These are phyloP conservation scores for Pollenia angustigena DNA, from an alignment of 2,888 invertebrate genomes.

Conservation along the genomic window DNA sequence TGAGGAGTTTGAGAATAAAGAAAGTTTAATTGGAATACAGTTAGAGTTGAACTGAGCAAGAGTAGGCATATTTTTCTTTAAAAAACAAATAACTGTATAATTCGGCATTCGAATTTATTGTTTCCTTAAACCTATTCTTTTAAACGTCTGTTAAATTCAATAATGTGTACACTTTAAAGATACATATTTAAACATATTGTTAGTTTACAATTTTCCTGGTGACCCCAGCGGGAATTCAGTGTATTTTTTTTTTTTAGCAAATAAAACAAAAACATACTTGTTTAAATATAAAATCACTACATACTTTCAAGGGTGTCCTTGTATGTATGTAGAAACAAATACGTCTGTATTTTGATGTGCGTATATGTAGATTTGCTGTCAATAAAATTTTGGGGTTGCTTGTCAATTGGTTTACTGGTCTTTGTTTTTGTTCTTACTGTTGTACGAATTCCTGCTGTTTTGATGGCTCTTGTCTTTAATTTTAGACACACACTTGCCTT, in stretches of 20 bases:
- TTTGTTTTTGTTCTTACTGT: slow-evolving; percentile 39
- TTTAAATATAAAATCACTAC: slow-evolving; percentile 41
- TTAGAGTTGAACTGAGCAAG: too few species aligned
- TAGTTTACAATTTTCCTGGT: slow-evolving; percentile 73
- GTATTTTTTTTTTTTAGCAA: slow-evolving; percentile 68
- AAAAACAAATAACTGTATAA: too few species aligned
- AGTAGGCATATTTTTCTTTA: too few species aligned
- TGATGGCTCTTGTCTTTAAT: slow-evolving; percentile 80
- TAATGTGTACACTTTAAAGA: slow-evolving; percentile 17
- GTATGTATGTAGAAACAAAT: not conserved
- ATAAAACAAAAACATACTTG: slow-evolving; percentile 52
- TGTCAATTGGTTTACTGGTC: slow-evolving; percentile 55
- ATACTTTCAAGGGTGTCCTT: slow-evolving; percentile 63
- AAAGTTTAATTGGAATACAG: too few species aligned
- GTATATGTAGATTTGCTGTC: slow-evolving; percentile 57
- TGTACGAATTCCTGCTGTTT: slow-evolving; percentile 76
- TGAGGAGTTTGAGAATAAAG: too few species aligned
- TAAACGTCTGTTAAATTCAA: slow-evolving; percentile 45
- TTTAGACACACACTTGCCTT: slow-evolving; percentile 81
- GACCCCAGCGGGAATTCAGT: slow-evolving; percentile 81
- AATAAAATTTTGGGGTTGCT: slow-evolving; percentile 64
- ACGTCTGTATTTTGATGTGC: slow-evolving; percentile 19
- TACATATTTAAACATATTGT: slow-evolving; percentile 71
- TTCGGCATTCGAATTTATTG: not conserved
- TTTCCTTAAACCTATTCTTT: not conserved